Evolutionary conservation across 2,888 invertebrate species (phyloP).

Genomic region (Ophion ventricosus): DNA sequence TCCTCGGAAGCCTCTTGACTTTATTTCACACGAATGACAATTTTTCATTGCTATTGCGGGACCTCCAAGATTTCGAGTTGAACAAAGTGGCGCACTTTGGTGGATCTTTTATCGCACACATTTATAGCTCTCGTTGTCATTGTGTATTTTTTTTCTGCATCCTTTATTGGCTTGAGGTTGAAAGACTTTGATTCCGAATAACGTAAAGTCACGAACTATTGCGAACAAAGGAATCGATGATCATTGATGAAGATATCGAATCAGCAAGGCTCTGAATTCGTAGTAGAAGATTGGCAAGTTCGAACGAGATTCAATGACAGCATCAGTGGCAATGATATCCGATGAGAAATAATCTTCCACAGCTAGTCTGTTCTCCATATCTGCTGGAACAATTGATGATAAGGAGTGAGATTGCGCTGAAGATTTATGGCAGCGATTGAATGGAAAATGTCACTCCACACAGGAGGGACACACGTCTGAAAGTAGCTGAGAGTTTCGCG

Average conservation of each 20-base stretch:
- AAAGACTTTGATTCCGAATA: too few species aligned
- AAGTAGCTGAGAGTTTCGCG: conserved; percentile 30
- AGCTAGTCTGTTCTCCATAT: not conserved
- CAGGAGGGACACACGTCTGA: not conserved
- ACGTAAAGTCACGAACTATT: too few species aligned
- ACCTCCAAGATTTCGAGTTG: not conserved
- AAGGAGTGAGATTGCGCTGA: conserved; percentile 8
- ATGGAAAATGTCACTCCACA: conserved; percentile 48
- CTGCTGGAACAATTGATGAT: conserved; percentile 36
- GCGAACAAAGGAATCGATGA: not conserved
- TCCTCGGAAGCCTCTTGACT: conserved; percentile 7
- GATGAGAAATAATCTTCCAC: not conserved
- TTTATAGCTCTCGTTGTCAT: not conserved
- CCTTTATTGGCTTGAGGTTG: too few species aligned
- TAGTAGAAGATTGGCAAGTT: not conserved
- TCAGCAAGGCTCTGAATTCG: not conserved
- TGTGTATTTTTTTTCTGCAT: too few species aligned
- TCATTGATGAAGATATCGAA: not conserved
- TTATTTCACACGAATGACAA: not conserved
- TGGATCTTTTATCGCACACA: too few species aligned
- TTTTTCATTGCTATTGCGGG: not conserved
- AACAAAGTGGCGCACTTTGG: too few species aligned
- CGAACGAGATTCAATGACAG: not conserved
- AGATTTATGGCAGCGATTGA: conserved; percentile 40
- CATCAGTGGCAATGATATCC: not conserved